Evolutionary conservation across 92 coral and sea anemone genomes (phyloP).

Genomic region (Palythoa grandis): DNA sequence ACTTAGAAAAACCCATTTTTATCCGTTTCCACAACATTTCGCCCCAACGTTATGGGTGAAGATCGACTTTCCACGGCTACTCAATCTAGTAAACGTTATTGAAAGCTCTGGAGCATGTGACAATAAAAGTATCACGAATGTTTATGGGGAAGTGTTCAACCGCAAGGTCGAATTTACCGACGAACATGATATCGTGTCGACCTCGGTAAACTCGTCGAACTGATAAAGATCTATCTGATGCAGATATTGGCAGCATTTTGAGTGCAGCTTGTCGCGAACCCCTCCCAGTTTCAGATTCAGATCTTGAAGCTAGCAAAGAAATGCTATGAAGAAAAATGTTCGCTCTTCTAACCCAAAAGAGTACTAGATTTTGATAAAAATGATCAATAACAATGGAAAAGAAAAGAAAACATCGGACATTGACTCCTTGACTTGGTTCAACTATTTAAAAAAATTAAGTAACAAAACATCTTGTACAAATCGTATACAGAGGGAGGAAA

Average conservation of each 20-base stretch:
- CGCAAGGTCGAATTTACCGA: conserved; percentile 4
- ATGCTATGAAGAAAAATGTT: too few species aligned
- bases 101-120: background rate
- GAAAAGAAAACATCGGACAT: too few species aligned
- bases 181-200: background rate
- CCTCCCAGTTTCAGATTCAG: conserved; percentile 1
- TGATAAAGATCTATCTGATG: background rate
- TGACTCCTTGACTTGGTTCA: too few species aligned
- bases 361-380: too few species aligned
- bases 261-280: background rate
- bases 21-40: too few species aligned
- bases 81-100: background rate
- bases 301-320: background rate
- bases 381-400: too few species aligned
- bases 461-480: too few species aligned
- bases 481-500: too few species aligned
- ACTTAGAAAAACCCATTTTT: too few species aligned
- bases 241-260: background rate
- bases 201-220: background rate
- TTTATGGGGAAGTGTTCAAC: conserved; percentile 4
- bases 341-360: too few species aligned
- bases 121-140: background rate
- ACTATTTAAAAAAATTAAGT: too few species aligned
- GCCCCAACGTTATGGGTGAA: background rate
- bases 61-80: conserved; percentile 5